Evolutionary conservation across 2,113 vertebrate species (phyloP), one percentile per base, ranked within the genome.

Genomic region (Lasiurus cinereus): DNA sequence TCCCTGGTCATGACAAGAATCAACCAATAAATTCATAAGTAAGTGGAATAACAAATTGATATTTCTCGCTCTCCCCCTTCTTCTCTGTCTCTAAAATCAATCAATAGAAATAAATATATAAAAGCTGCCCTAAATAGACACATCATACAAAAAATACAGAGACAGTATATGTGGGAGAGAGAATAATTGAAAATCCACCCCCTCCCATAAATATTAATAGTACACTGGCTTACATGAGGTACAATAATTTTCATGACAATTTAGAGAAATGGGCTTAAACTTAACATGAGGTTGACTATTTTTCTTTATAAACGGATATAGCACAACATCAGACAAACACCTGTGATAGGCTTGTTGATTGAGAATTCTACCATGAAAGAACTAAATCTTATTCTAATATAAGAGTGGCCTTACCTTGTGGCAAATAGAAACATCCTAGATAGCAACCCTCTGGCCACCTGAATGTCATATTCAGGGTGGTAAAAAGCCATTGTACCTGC

Each of bases 351-450:
- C 59, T 74, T 62, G 4, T 29, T 56, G 29, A 27, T 21, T 43
- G 24, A 50, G 85, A 70, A 62, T 24, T 18, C 36, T 64, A 24
- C 39, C 31, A 10, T 6, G 24, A 89, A 67, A 86, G 77, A 43
- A 11, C 66, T 56, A 69, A 85, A 76, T 29, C 73, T 90, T 80
- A 85, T 46, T 46, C 46, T 46, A 46, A 46, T 8, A 46, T 8
- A 46, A 46, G 46, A 46, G 8, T 76, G 43, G 39, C 72, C 93
- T 98, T 98, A 98, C 98, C 98, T 98, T 96, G 96, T 64, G 16
- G 98, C 98, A 96, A 98, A 98, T 87, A 98, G 96, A 89, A 98
- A 98, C 87, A 99, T 98, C 92, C 94, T 98, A 83, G 98, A 98
- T 86, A 98, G 98, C 92, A 99, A 92, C 22, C 98, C 96, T 7